A percentile compares a stretch with the other conserved stretches of the same genome.
Evolutionary conservation across 2,113 vertebrate genomes (phyloP).

Genomic region (Ornithorhynchus anatinus): DNA sequence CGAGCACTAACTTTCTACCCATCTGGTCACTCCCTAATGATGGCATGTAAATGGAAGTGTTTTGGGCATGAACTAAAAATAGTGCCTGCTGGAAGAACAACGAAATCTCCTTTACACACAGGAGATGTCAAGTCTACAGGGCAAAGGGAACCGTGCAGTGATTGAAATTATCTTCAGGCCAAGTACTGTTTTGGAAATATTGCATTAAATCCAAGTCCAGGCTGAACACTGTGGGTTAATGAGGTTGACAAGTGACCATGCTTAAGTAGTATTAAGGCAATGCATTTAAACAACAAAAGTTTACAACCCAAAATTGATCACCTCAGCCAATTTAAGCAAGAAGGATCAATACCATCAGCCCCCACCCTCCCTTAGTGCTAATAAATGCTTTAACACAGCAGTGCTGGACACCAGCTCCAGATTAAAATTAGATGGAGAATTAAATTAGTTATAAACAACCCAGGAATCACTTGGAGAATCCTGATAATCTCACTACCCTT

Average conservation of each 20-base stretch:
- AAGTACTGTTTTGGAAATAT: conserved; percentile 14
- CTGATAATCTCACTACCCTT: conserved; percentile 39
- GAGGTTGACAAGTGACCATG: conserved; percentile 7
- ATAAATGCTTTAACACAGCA: conserved; percentile 51
- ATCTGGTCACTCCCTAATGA: not conserved
- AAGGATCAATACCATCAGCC: conserved; percentile 40
- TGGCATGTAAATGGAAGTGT: not conserved
- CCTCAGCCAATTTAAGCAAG: conserved; percentile 35
- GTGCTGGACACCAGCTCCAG: conserved; percentile 10
- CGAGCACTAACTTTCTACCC: not conserved
- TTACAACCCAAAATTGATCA: conserved; percentile 55
- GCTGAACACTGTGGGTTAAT: conserved; percentile 12
- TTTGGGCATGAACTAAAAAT: not conserved
- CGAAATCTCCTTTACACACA: not conserved
- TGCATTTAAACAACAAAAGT: conserved; percentile 38
- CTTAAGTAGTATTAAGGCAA: conserved; percentile 50
- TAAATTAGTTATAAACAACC: conserved; percentile 34
- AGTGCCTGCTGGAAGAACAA: not conserved
- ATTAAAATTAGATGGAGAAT: conserved; percentile 58
- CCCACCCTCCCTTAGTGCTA: conserved; percentile 49
- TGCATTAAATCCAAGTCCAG: conserved; percentile 29
- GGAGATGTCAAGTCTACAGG: not conserved
- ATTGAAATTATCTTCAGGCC: not conserved
- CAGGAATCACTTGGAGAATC: conserved; percentile 45
- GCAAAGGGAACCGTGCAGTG: not conserved